Percentiles rank a stretch among this genome's conserved stretches.
These are phyloP conservation scores for Sitta carolinensis DNA, from an alignment of 2,797 vertebrate genomes.

Conservation along the genomic window DNA sequence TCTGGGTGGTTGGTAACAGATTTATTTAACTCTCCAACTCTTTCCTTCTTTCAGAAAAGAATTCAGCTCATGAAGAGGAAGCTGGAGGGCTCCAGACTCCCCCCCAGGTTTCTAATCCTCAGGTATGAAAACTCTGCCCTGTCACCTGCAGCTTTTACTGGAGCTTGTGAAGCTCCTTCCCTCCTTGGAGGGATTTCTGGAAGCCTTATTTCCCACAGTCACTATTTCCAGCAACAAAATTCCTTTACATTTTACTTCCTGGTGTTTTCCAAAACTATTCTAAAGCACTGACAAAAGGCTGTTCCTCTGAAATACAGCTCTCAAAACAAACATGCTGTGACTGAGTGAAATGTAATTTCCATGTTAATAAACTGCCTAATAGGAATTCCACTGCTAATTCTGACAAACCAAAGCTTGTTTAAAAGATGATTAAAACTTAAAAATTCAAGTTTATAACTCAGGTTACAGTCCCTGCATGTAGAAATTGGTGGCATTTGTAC, in stretches of 20 bases:
- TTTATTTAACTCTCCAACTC: background rate
- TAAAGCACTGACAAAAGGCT: background rate
- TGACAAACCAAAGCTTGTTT: background rate
- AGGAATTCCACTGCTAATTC: background rate
- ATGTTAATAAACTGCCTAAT: background rate
- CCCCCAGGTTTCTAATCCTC: conserved; percentile 17
- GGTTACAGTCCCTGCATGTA: background rate
- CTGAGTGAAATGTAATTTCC: background rate
- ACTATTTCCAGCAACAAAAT: background rate
- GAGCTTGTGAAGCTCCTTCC: background rate
- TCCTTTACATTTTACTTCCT: background rate
- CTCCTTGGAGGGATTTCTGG: background rate
- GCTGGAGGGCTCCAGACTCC: conserved; percentile 24
- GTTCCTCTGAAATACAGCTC: background rate
- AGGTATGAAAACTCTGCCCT: conserved; percentile 62
- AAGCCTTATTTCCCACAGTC: background rate
- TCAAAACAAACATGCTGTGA: background rate
- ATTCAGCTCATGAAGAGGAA: conserved; percentile 21
- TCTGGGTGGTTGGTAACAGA: background rate
- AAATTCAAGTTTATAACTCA: background rate
- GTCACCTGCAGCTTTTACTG: fast-evolving
- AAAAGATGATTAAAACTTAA: background rate
- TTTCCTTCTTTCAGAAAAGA: conserved; percentile 33
- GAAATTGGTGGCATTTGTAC: background rate
- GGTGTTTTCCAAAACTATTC: background rate